A percentile compares a stretch with the other conserved stretches of the same genome.
Evolutionary conservation across 1,140 invertebrate genomes (phyloP).

Genomic region (Sarcophaga bullata): DNA sequence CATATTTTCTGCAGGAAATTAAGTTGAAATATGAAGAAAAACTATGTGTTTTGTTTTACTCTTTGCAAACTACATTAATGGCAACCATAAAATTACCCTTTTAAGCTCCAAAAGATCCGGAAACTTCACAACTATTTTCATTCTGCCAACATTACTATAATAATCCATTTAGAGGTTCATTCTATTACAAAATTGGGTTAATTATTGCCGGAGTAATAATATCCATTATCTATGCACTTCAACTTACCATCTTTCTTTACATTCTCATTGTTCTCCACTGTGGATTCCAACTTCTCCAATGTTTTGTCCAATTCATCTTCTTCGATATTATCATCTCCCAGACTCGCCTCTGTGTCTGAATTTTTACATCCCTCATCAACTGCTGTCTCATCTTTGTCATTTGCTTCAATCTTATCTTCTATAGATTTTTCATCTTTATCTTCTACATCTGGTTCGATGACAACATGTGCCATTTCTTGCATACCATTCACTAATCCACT

Average conservation of each 20-base stretch:
- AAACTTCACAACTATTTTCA: too few relatives aligned
- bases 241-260: not conserved
- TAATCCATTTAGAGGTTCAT: too few relatives aligned
- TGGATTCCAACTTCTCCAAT: not conserved
- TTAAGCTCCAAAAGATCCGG: too few relatives aligned
- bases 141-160: too few relatives aligned
- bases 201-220: too few relatives aligned
- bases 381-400: not conserved
- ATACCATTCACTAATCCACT: conserved; percentile 39
- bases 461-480: conserved; percentile 33
- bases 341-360: not conserved
- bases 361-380: not conserved
- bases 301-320: not conserved
- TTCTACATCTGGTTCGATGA: conserved; percentile 43
- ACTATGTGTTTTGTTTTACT: too few relatives aligned
- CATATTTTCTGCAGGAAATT: too few relatives aligned
- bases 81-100: too few relatives aligned
- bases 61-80: too few relatives aligned
- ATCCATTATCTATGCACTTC: too few relatives aligned
- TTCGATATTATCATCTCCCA: not conserved
- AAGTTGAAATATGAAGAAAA: too few relatives aligned
- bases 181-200: too few relatives aligned
- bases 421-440: not conserved
- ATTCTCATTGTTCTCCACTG: not conserved
- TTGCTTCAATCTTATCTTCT: not conserved